Evolutionary conservation across 2,797 vertebrate species (phyloP).

Genomic region (Ctenochaetus hawaiiensis): DNA sequence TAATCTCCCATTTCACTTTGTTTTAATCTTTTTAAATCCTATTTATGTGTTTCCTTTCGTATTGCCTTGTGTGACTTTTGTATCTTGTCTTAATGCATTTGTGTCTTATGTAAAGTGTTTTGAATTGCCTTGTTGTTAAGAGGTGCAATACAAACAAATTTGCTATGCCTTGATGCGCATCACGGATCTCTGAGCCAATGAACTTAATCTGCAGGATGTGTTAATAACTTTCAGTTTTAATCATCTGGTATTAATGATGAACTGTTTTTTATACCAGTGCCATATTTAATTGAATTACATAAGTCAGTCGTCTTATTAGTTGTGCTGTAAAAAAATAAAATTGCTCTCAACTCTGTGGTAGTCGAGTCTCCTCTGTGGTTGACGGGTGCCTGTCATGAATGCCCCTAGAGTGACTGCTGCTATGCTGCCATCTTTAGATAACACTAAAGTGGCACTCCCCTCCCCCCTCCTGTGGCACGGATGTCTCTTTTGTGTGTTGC

Average conservation of each 20-base stretch:
- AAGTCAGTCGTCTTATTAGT: neutral
- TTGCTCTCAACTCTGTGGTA: neutral
- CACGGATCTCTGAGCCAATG: neutral
- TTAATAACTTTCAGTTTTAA: slow-evolving; percentile 22
- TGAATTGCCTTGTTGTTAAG: slow-evolving; percentile 1
- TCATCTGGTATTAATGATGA: slow-evolving; percentile 3
- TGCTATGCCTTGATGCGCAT: neutral
- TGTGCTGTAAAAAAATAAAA: slow-evolving; percentile 9
- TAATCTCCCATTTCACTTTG: neutral
- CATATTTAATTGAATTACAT: slow-evolving; percentile 6
- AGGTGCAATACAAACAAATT: slow-evolving; percentile 4
- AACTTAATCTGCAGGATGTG: slow-evolving; percentile 4
- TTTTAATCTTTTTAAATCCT: slow-evolving; percentile 4
- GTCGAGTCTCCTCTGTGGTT: slow-evolving; percentile 10
- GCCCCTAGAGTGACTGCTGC: slow-evolving; percentile 28
- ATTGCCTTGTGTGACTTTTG: neutral
- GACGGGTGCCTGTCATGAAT: slow-evolving; percentile 27
- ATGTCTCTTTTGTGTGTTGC: slow-evolving; percentile 49
- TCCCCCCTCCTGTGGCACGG: slow-evolving; percentile 30
- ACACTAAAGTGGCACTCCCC: slow-evolving; percentile 35
- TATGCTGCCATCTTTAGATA: slow-evolving; percentile 48
- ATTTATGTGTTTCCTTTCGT: neutral
- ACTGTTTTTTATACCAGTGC: slow-evolving; percentile 1
- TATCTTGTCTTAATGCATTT: neutral
- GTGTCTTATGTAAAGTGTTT: neutral